Evolutionary conservation across 1,140 invertebrate species (phyloP).

Genomic region (Zaprionus davidi): DNA sequence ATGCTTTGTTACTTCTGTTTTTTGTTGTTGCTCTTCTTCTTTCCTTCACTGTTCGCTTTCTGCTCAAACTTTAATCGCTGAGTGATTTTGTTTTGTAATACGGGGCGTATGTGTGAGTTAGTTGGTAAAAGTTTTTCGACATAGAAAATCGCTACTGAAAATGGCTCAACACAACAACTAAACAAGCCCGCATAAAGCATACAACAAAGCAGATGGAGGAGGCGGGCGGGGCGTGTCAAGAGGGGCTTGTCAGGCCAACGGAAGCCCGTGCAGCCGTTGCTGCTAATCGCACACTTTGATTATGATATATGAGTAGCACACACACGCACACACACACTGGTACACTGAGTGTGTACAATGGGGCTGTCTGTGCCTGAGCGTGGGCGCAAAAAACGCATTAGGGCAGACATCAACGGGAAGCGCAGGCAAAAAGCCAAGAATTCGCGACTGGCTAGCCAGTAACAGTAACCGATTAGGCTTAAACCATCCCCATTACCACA

Average conservation of each 20-base stretch:
- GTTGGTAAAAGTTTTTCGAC: constrained; percentile 5
- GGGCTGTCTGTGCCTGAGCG: constrained; percentile 15
- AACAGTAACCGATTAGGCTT: constrained; percentile 56
- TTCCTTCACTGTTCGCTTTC: background rate
- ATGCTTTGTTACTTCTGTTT: constrained; percentile 51
- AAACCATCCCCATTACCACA: constrained; percentile 29
- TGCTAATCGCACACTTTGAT: constrained; percentile 53
- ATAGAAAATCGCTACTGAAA: constrained; percentile 1
- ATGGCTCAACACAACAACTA: constrained; percentile 19
- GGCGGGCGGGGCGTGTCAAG: background rate
- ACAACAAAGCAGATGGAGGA: background rate
- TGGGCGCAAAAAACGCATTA: constrained; percentile 68
- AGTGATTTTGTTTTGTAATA: constrained; percentile 66
- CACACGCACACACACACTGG: background rate
- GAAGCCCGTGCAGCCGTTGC: constrained; percentile 45
- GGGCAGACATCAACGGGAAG: constrained; percentile 48
- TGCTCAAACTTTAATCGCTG: constrained; percentile 55
- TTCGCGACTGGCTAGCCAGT: constrained; percentile 50
- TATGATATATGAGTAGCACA: constrained; percentile 49
- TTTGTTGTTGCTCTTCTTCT: constrained; percentile 33
- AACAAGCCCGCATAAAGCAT: background rate
- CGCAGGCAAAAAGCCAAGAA: constrained; percentile 52
- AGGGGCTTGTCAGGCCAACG: constrained; percentile 40
- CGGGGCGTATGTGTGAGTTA: constrained; percentile 29
- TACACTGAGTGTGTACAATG: background rate